Conservation (phyloP, 1,140 invertebrate species). For the Sitobion miscanthi region DNA sequence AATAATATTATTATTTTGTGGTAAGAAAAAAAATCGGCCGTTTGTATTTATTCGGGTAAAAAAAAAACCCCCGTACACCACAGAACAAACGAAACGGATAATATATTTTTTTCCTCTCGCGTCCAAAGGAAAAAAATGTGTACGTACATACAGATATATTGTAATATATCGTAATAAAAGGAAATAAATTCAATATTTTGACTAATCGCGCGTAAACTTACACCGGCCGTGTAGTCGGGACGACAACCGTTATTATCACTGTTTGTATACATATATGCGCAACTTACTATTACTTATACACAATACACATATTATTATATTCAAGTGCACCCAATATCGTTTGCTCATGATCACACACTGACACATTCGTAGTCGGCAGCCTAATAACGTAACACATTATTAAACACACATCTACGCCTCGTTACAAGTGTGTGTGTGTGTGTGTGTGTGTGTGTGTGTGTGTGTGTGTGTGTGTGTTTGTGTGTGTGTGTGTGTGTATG, state of each 20-base stretch:
- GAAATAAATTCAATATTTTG: neutral
- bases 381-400: neutral
- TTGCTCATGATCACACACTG: neutral
- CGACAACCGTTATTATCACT: neutral
- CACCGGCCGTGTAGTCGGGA: neutral
- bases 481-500: too few relatives aligned
- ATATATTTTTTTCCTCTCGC: neutral
- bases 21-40: too few relatives aligned
- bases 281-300: too few relatives aligned
- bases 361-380: too few relatives aligned
- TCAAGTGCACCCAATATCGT: neutral
- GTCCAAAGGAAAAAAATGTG: neutral
- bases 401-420: neutral
- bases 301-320: too few relatives aligned
- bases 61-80: neutral
- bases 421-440: neutral
- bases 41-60: neutral
- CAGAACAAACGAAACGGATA: neutral
- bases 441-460: too few relatives aligned
- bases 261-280: neutral
- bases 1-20: neutral
- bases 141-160: neutral
- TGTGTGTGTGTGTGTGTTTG: too few relatives aligned
- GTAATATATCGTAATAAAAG: neutral
- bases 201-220: slow-evolving; percentile 8